phyloP scores from a whole-genome alignment of 2,113 vertebrate species.

The Stercorarius parasiticus region DNA sequence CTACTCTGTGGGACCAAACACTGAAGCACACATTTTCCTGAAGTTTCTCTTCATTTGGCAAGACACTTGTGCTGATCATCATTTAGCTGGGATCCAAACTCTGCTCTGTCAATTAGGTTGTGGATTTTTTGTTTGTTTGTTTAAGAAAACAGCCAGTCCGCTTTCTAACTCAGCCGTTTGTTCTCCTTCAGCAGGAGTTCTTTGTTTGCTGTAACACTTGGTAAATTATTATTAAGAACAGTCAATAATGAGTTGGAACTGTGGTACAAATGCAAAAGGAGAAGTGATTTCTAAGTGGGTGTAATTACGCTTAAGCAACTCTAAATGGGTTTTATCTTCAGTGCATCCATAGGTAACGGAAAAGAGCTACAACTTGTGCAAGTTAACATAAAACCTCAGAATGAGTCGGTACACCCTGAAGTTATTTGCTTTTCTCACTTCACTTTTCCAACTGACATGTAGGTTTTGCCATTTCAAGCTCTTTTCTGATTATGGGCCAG shows the following conservation, averaged over 20 bases:
- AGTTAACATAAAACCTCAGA: background rate
- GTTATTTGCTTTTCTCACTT: background rate
- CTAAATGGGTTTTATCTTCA: background rate
- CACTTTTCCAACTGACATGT: background rate
- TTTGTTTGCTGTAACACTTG: background rate
- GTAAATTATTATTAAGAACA: background rate
- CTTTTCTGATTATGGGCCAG: background rate
- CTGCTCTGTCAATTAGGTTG: background rate
- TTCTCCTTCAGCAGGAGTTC: background rate
- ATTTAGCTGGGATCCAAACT: background rate
- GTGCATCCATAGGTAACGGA: background rate
- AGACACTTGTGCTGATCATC: background rate
- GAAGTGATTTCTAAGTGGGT: background rate
- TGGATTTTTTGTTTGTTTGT: background rate
- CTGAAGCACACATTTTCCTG: background rate
- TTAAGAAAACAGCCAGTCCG: background rate
- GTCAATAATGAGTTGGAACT: background rate
- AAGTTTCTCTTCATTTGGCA: background rate
- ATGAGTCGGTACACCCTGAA: background rate
- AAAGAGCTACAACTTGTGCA: background rate
- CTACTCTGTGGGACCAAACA: background rate
- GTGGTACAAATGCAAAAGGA: background rate
- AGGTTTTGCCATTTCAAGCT: background rate
- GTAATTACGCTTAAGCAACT: background rate
- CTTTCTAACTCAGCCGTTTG: background rate